Evolutionary conservation across 2,888 invertebrate species (phyloP), one percentile per base, ranked within the genome.

Genomic region (Anthrax anthrax): DNA sequence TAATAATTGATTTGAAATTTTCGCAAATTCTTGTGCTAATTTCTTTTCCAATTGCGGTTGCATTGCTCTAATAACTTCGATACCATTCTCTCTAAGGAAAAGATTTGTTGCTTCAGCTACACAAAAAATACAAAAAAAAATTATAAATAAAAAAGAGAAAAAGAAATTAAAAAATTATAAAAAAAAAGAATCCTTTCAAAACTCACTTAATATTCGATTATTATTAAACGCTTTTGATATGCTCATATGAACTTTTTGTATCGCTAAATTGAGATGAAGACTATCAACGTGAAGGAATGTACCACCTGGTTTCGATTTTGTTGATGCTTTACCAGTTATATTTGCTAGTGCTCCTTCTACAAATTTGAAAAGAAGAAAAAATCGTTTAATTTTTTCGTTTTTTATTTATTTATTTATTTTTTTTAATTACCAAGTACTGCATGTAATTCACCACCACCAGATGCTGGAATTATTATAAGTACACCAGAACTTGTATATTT

Each of bases 71-170:
- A 81, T 63, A 2, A 82, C 80, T 62, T 81, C 75, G 49, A 76
- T 74, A 0, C 80, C 80, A 57, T 81, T 81, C 57, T 81, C 80
- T 43, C 76, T 70, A 32, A 82, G 70, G 58, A 82, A 82, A 42
- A 81, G 67, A 60, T 82, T 82, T 9, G 78, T 81, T 14, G 81
- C 81, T 63, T 81, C 79, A 52, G 77, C 81, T 82, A 58, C 36
- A 71, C 67, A 49, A 32, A 52, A 38, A 49, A 52, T 49, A 44
- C 8, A 12, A 39, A 34, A 29, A 43, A 42, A n/a, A 32, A n/a
- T n/a, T n/a, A n/a, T n/a, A n/a, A n/a, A n/a, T n/a, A n/a, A 34
- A 39, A 12, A 32, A 12, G 2, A 3, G 29, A 4, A 32, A 12
- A 12, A 29, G 12, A 29, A 47, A 29, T 43, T 44, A 18, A 37